Percentiles rank a stretch among this genome's conserved stretches.
Conservation (phyloP, 2,797 vertebrate genomes). For the Tiaroga cobitis region DNA sequence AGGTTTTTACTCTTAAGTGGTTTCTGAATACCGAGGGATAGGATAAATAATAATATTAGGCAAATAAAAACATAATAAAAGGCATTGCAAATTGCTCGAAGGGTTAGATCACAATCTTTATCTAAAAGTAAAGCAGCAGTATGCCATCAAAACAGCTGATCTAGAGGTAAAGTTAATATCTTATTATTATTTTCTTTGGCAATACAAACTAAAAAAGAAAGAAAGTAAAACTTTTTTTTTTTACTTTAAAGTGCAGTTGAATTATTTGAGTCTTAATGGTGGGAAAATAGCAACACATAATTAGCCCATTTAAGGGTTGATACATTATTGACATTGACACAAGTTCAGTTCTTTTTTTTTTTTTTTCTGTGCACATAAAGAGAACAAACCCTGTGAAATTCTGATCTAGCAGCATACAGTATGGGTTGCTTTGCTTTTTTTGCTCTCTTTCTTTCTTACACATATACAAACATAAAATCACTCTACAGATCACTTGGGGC, state of each 20-base stretch:
- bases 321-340: not conserved
- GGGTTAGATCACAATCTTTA: not conserved
- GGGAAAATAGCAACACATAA: not conserved
- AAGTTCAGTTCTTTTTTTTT: not conserved
- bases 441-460: not conserved
- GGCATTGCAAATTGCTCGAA: not conserved
- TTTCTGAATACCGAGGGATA: not conserved
- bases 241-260: not conserved
- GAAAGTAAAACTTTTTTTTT: no score
- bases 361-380: not conserved
- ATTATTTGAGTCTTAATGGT: not conserved
- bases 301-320: not conserved
- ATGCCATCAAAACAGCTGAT: no score
- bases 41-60: not conserved
- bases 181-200: not conserved
- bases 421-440: not conserved
- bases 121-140: not conserved
- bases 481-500: slow-evolving; percentile 38
- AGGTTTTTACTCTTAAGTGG: not conserved
- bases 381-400: not conserved
- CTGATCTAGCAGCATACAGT: not conserved
- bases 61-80: not conserved
- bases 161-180: not conserved
- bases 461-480: slow-evolving; percentile 38
- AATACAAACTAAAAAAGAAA: not conserved